Percentiles rank a stretch among this genome's conserved stretches.
phyloP scores from a whole-genome alignment of 2,113 vertebrate genomes.

The Pseudonaja textilis region DNA sequence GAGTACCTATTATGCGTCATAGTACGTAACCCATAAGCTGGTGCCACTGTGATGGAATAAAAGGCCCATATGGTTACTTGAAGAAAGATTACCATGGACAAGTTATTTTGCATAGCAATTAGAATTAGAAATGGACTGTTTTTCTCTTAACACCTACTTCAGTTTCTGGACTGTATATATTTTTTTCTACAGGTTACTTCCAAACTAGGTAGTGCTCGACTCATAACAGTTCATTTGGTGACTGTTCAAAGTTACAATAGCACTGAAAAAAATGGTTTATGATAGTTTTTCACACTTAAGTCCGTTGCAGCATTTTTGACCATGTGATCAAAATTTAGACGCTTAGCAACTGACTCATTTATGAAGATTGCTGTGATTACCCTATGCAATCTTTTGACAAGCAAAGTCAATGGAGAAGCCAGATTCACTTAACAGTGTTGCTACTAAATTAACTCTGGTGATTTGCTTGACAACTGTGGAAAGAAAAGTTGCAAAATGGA shows the following conservation, averaged over 20 bases:
- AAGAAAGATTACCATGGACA: not conserved
- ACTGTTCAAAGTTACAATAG: not conserved
- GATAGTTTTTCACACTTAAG: not conserved
- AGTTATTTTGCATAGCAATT: not conserved
- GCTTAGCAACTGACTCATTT: not conserved
- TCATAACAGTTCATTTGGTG: too few relatives aligned
- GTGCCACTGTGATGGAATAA: not conserved
- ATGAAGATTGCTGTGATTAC: not conserved
- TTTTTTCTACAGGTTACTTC: not conserved
- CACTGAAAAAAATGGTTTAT: not conserved
- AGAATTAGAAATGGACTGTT: not conserved
- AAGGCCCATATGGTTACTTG: not conserved
- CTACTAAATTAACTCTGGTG: not conserved
- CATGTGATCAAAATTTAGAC: not conserved
- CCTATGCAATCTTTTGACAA: not conserved
- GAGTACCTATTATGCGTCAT: not conserved
- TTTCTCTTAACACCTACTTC: not conserved
- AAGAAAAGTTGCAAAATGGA: not conserved
- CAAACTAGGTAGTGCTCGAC: not conserved
- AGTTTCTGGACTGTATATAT: not conserved
- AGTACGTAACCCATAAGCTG: not conserved
- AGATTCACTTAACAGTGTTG: not conserved
- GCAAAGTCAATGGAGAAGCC: too few relatives aligned
- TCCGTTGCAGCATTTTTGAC: not conserved
- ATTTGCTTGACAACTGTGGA: not conserved